These are phyloP conservation scores for Rhyzopertha dominica DNA, from an alignment of 1,140 invertebrate genomes.

Conservation along the genomic window DNA sequence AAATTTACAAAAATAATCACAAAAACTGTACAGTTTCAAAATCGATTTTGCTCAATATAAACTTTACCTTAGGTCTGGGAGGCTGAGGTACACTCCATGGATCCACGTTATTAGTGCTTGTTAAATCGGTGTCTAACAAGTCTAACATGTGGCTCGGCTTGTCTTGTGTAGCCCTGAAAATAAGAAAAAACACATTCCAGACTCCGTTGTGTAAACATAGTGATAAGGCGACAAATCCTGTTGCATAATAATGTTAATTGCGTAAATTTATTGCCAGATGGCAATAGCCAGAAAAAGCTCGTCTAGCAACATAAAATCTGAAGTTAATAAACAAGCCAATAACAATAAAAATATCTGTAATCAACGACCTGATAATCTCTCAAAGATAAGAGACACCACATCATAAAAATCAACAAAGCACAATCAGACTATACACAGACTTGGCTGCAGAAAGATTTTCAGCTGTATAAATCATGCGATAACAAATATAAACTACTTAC, in stretches of 20 bases:
- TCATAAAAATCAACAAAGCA: not conserved
- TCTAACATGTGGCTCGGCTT: conserved; percentile 69
- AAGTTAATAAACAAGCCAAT: conserved; percentile 2
- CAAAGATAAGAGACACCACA: not conserved
- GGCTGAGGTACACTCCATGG: conserved; percentile 65
- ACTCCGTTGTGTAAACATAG: no score
- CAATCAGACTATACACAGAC: not conserved
- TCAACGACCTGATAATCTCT: not conserved
- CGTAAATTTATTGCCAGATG: no score
- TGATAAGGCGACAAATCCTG: no score
- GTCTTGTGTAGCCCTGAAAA: conserved; percentile 7
- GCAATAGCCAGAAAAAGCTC: no score
- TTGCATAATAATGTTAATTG: no score
- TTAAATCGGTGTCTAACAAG: conserved; percentile 74
- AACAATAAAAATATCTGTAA: not conserved
- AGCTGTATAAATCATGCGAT: not conserved
- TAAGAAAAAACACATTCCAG: no score
- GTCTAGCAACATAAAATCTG: not conserved
- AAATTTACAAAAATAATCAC: no score
- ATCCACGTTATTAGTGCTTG: conserved; percentile 55
- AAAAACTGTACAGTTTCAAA: no score
- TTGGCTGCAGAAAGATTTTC: not conserved
- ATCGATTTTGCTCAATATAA: no score
- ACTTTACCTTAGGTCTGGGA: conserved; percentile 34
- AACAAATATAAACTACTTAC: no score